A percentile compares a stretch with the other conserved stretches of the same genome.
These are phyloP conservation scores for western clawed frog (Xenopus tropicalis) DNA, from an alignment of 2,113 vertebrate genomes.

Conservation along the genomic window DNA sequence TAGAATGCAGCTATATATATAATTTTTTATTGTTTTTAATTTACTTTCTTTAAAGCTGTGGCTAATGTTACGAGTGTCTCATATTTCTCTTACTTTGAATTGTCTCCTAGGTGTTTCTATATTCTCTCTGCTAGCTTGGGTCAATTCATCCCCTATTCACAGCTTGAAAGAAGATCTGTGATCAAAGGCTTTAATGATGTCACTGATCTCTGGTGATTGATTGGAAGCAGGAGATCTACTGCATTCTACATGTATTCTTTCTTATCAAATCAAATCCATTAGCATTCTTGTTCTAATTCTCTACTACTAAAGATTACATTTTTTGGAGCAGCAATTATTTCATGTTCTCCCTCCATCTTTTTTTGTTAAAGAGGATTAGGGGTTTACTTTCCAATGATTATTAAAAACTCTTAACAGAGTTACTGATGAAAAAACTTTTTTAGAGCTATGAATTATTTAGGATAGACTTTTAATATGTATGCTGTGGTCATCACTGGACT, in stretches of 20 bases:
- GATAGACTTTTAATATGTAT: no score
- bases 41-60: constrained; percentile 42
- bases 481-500: no score
- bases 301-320: constrained; percentile 12
- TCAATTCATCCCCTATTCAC: constrained; percentile 61
- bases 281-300: constrained; percentile 47
- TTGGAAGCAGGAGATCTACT: constrained; percentile 84
- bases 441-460: no score
- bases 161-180: constrained; percentile 82
- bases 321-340: neutral
- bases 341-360: neutral
- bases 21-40: no score
- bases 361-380: neutral
- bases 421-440: no score
- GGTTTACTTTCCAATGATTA: no score
- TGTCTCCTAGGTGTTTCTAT: constrained; percentile 65
- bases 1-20: constrained; percentile 55
- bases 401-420: no score
- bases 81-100: constrained; percentile 66
- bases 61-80: constrained; percentile 52
- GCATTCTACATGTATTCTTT: constrained; percentile 59
- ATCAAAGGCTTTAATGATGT: constrained; percentile 87
- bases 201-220: constrained; percentile 91
- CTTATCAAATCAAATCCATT: constrained; percentile 63
- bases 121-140: constrained; percentile 52